Percentiles rank a stretch among this genome's conserved stretches.
phyloP scores from a whole-genome alignment of 2,888 invertebrate species.

The Polydrusus cervinus region DNA sequence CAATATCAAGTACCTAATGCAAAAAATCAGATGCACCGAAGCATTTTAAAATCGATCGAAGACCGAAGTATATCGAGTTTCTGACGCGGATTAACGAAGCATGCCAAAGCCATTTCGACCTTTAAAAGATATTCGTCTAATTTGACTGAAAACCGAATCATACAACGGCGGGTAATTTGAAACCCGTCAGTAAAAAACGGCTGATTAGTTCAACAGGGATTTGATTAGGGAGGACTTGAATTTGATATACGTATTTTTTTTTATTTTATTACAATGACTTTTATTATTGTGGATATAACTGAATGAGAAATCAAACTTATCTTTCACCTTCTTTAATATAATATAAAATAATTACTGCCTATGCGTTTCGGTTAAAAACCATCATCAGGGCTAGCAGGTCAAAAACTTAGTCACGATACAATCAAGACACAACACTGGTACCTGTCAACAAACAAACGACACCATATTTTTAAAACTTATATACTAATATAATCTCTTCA shows the following conservation, averaged over 20 bases:
- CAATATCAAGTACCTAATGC: constrained; percentile 11
- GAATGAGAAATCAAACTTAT: too few species aligned
- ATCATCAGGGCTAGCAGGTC: too few species aligned
- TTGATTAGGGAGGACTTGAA: constrained; percentile 51
- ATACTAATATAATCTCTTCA: too few species aligned
- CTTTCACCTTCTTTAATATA: too few species aligned
- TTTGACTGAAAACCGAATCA: constrained; percentile 60
- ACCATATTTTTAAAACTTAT: too few species aligned
- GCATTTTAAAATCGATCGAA: constrained; percentile 38
- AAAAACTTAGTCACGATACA: too few species aligned
- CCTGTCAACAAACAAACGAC: too few species aligned
- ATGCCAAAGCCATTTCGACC: constrained; percentile 54
- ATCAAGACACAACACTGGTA: too few species aligned
- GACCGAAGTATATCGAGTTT: constrained; percentile 46
- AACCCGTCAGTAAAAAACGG: constrained; percentile 47
- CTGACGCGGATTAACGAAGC: constrained; percentile 52
- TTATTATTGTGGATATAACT: neutral
- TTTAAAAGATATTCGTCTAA: constrained; percentile 58
- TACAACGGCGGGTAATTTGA: constrained; percentile 52
- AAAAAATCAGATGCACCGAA: constrained; percentile 19
- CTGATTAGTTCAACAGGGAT: constrained; percentile 52
- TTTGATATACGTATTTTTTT: constrained; percentile 35
- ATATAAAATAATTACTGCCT: too few species aligned
- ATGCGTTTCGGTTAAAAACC: too few species aligned
- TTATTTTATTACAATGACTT: constrained; percentile 7